phyloP scores from a whole-genome alignment of 1,140 invertebrate genomes.

The Megalonaias nervosa region DNA sequence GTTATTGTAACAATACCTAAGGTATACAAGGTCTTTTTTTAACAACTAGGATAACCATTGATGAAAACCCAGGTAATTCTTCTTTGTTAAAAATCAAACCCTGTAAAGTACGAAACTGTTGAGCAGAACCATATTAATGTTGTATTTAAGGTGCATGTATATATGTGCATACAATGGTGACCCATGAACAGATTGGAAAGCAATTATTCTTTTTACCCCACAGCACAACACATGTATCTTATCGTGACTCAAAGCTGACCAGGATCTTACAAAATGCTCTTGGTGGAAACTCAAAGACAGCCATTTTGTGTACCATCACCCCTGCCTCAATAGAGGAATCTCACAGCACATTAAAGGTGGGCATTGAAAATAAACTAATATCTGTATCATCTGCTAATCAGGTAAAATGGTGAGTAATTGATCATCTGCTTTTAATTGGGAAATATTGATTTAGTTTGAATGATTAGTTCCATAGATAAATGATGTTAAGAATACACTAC shows the following conservation, averaged over 20 bases:
- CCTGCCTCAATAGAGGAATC: constrained; percentile 78
- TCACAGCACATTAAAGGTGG: constrained; percentile 75
- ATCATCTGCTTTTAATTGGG: background rate
- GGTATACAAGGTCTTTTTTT: too few species aligned
- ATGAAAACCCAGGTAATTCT: too few species aligned
- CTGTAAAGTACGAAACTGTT: too few species aligned
- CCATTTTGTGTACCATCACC: constrained; percentile 77
- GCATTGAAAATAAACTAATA: background rate
- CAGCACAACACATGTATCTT: constrained; percentile 60
- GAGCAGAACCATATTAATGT: too few species aligned
- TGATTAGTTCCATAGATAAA: background rate
- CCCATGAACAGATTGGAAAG: background rate
- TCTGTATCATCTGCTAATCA: background rate
- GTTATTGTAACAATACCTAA: too few species aligned
- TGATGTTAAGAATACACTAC: background rate
- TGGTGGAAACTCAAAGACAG: constrained; percentile 79
- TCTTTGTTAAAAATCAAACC: too few species aligned
- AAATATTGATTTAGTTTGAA: background rate
- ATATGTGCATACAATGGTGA: too few species aligned
- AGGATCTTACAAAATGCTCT: constrained; percentile 78
- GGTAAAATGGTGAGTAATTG: background rate
- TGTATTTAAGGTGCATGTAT: too few species aligned
- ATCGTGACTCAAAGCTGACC: constrained; percentile 77
- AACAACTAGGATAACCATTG: too few species aligned
- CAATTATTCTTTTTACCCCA: constrained; percentile 42